These are phyloP conservation scores for Papilio protenor DNA, from an alignment of 2,888 invertebrate species.

Conservation along the genomic window DNA sequence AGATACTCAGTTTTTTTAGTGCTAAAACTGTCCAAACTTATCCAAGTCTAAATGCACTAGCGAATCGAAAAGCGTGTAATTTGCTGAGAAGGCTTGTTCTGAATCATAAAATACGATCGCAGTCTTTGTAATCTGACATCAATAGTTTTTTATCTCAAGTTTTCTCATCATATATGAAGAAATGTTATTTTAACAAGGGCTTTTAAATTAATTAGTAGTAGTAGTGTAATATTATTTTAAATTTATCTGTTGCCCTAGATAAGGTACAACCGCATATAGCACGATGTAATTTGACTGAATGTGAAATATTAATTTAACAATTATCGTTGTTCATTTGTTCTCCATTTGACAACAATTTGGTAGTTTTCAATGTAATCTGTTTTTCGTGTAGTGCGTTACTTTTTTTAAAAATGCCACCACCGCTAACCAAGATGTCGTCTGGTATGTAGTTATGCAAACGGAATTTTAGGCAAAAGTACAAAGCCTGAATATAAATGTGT, in stretches of 20 bases:
- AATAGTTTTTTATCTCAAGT: not conserved
- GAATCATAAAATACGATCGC: slow-evolving; percentile 1
- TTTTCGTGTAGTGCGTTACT: not conserved
- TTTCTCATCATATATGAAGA: not conserved
- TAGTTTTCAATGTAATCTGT: too few relatives aligned
- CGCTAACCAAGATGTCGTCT: slow-evolving; percentile 30
- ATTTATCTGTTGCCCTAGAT: too few relatives aligned
- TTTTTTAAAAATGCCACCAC: not conserved
- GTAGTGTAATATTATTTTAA: too few relatives aligned
- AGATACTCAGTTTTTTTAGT: not conserved
- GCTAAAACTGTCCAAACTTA: not conserved
- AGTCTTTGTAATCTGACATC: not conserved
- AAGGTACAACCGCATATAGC: too few relatives aligned
- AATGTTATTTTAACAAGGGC: not conserved
- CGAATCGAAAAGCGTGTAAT: not conserved
- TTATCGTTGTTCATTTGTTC: too few relatives aligned
- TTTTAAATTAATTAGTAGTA: too few relatives aligned
- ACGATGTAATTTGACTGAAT: too few relatives aligned
- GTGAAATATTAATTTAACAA: too few relatives aligned
- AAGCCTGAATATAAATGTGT: slow-evolving; percentile 41
- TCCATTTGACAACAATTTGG: too few relatives aligned
- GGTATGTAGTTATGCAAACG: slow-evolving; percentile 28
- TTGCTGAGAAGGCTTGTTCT: not conserved
- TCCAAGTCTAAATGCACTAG: not conserved
- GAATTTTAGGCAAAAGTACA: slow-evolving; percentile 34